phyloP scores from a whole-genome alignment of 2,888 invertebrate genomes.

The Tachina grossa region DNA sequence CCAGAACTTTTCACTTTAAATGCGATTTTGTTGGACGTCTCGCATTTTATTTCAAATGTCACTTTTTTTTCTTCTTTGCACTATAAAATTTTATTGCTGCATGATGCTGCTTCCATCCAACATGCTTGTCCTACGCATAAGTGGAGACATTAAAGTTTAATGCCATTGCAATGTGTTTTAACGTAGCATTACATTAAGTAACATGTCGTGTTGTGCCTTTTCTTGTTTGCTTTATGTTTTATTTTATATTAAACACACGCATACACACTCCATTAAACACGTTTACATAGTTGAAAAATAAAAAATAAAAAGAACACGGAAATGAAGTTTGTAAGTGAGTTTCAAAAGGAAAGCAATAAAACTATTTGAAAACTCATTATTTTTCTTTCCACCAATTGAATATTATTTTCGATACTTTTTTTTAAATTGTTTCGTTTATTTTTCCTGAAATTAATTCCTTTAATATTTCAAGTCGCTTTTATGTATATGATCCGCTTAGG shows the following conservation, averaged over 20 bases:
- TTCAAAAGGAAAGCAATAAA: background rate
- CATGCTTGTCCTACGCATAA: conserved; percentile 50
- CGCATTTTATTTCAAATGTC: conserved; percentile 65
- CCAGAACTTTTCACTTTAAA: conserved; percentile 73
- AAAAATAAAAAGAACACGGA: too few species aligned
- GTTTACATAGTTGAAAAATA: background rate
- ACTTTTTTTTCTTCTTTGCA: conserved; percentile 49
- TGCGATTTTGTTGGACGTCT: conserved; percentile 61
- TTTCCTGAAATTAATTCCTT: conserved; percentile 22
- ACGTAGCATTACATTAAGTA: conserved; percentile 12
- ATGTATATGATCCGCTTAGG: conserved; percentile 63
- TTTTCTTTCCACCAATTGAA: conserved; percentile 7
- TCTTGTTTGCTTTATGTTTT: conserved; percentile 10
- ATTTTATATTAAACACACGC: conserved; percentile 5
- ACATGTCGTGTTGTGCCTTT: conserved; percentile 27
- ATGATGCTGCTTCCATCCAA: background rate
- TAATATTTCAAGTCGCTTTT: conserved; percentile 30
- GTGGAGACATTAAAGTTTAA: conserved; percentile 58
- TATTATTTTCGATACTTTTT: conserved; percentile 22
- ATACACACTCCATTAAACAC: conserved; percentile 19
- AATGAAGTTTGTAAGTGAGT: background rate
- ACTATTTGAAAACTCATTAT: background rate
- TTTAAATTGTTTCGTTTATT: conserved; percentile 52
- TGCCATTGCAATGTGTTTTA: conserved; percentile 30
- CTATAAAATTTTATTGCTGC: conserved; percentile 55